Base-by-base conservation (phyloP, 2,797 vertebrate species). In the Muscicapa comitata region DNA sequence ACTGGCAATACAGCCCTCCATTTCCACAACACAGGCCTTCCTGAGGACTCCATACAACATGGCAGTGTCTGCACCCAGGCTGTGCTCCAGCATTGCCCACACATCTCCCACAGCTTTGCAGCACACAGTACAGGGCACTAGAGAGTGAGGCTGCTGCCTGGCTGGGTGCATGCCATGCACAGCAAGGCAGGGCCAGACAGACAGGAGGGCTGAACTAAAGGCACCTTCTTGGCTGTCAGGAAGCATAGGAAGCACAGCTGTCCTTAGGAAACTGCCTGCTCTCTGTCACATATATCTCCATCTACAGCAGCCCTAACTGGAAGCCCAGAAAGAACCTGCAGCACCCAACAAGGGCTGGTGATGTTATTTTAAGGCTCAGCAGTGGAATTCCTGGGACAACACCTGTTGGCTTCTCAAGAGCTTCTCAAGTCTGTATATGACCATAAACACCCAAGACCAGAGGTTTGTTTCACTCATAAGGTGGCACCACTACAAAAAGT, bases 131-230 rank as follows among this genome's bases (percentile, higher is more conserved):
- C 4, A 1, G 11, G 35, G 31, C 40, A 63, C 11, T 51, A 21
- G 13, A 3, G 8, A n/a, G 26, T 2, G 8, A n/a, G n/a, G 42
- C 37, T 8, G 40, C 43, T 86, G 50, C 87, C 31, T 17, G 13
- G 11, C 4, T 25, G 53, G 23, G 20, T n/a, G 15, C 8, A 17
- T 3, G 20, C 21, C 5, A 2, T 1, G 0, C 15, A 28, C 1
- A 33, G 20, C 24, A 24, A 66, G 37, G 31, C 40, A 73, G 16
- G 29, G 9, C 0, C 3, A 62, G 29, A n/a, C 43, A 58, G 50
- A 21, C 67, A 26, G 73, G 48, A 86, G 33, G 25, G 37, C 18
- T 57, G 83, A 72, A 57, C 13, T 42, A 7, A 40, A 79, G n/a
- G 29, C 72, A 70, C 11, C 26, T 67, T 59, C 81, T 38, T 8